phyloP scores from a whole-genome alignment of 2,113 vertebrate genomes.

The Lycocorax pyrrhopterus region DNA sequence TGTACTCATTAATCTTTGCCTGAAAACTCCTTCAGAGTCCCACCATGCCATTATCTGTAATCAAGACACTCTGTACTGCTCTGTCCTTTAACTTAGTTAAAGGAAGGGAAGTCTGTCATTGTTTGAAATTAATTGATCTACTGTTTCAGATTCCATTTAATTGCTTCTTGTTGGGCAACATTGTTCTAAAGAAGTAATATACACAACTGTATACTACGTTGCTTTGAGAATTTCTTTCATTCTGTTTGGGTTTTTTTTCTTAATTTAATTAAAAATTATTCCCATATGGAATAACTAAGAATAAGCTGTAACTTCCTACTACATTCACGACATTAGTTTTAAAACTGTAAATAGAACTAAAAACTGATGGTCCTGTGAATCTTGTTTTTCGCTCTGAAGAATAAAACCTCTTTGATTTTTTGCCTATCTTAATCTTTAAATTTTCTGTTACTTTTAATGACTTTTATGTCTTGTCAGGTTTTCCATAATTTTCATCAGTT shows the following conservation, averaged over 20 bases:
- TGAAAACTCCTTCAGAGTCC: background rate
- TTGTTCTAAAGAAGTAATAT: background rate
- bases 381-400: background rate
- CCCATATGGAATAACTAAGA: background rate
- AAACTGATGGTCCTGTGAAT: background rate
- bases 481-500: background rate
- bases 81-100: background rate
- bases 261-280: background rate
- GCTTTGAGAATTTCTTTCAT: background rate
- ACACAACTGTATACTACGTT: background rate
- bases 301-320: background rate
- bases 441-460: background rate
- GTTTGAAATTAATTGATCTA: background rate
- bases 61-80: background rate
- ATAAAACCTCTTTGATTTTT: background rate
- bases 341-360: background rate
- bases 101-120: background rate
- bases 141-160: background rate
- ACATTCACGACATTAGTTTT: background rate
- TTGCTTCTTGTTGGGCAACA: background rate
- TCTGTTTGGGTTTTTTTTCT: background rate
- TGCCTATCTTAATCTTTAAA: background rate
- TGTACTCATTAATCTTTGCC: background rate
- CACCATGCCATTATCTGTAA: background rate
- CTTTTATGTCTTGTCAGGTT: background rate